Percentiles rank a stretch among this genome's conserved stretches.
phyloP scores from a whole-genome alignment of 2,113 vertebrate genomes.

The Pithys albifrons region DNA sequence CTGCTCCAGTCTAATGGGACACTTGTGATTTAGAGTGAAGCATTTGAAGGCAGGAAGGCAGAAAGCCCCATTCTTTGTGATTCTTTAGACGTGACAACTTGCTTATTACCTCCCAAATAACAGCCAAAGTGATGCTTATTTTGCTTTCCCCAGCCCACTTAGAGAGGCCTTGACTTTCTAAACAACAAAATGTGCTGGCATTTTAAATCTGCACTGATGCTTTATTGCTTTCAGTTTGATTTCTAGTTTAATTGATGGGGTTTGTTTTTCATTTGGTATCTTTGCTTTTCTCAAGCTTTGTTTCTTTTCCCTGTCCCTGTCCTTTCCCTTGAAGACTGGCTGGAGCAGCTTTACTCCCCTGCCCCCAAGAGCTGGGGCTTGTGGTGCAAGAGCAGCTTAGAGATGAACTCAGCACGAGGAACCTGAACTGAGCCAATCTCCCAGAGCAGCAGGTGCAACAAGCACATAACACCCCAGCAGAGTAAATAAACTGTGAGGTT shows the following conservation, averaged over 20 bases:
- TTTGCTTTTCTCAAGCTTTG: neutral
- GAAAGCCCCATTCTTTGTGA: neutral
- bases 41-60: constrained; percentile 21
- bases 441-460: neutral
- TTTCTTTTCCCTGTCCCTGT: neutral
- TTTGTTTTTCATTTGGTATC: neutral
- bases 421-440: neutral
- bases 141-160: neutral
- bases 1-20: neutral
- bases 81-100: constrained; percentile 1
- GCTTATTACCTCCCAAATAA: constrained; percentile 24
- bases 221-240: neutral
- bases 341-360: neutral
- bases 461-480: neutral
- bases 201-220: neutral
- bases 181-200: neutral
- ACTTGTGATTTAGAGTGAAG: neutral
- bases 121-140: neutral
- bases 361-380: neutral
- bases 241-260: neutral
- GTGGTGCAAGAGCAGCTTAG: neutral
- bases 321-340: neutral
- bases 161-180: neutral
- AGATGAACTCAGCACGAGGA: neutral
- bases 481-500: neutral